Conservation (phyloP, 1,140 invertebrate genomes). For the Octopus bimaculoides region DNA sequence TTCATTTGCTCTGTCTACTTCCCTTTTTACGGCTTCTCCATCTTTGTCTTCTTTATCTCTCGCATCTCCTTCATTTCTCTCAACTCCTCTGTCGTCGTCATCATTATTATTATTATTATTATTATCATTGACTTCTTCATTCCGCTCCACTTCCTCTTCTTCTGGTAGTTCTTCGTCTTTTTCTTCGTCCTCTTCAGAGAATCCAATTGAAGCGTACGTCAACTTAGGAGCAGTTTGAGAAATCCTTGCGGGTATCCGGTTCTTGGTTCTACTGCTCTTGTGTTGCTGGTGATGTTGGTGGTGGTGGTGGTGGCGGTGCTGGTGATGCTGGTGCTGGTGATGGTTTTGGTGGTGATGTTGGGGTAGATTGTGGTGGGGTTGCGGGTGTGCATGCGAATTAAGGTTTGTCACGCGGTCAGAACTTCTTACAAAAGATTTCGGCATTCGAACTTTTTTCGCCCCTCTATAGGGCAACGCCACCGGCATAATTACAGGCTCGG, state of each 20-base stretch:
- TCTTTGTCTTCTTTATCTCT: background rate
- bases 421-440: background rate
- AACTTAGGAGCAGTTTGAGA: background rate
- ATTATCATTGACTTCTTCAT: background rate
- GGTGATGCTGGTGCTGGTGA: background rate
- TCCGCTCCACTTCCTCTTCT: background rate
- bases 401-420: background rate
- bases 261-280: too few species aligned
- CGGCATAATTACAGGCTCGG: background rate
- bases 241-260: too few species aligned
- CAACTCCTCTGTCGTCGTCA: background rate
- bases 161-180: background rate
- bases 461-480: background rate
- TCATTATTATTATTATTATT: conserved; percentile 1
- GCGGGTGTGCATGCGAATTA: background rate
- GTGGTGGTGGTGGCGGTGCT: background rate
- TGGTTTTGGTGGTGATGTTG: background rate
- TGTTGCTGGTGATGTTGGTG: background rate
- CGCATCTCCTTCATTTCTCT: background rate
- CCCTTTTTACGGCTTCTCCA: background rate
- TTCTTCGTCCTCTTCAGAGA: background rate
- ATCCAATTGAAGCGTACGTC: background rate
- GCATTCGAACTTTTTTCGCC: background rate
- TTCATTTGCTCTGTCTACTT: background rate
- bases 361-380: background rate